Percentiles rank a stretch among this genome's conserved stretches.
These are phyloP conservation scores for Macrostomum lignano DNA, from an alignment of 1,140 invertebrate genomes.

Conservation along the genomic window DNA sequence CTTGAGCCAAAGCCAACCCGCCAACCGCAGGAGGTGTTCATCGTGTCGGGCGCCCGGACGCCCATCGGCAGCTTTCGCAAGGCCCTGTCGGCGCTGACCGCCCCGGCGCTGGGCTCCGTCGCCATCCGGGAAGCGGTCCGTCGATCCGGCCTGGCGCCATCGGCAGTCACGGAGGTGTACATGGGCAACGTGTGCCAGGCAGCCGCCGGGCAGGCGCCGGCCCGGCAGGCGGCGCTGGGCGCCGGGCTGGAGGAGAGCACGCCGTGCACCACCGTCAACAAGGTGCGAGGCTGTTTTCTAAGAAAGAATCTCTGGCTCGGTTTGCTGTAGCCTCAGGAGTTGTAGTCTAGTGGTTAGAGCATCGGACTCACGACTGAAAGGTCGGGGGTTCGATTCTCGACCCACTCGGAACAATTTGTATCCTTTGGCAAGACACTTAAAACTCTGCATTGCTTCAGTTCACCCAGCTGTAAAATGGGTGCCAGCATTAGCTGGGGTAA, in stretches of 20 bases:
- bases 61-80: conserved; percentile 75
- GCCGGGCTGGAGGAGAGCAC: conserved; percentile 51
- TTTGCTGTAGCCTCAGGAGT: too few species aligned
- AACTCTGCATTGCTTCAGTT: too few species aligned
- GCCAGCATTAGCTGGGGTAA: too few species aligned
- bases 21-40: conserved; percentile 4
- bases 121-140: conserved; percentile 51
- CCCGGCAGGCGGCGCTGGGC: conserved; percentile 55
- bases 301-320: too few species aligned
- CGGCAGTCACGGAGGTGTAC: conserved; percentile 66
- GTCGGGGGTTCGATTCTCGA: too few species aligned
- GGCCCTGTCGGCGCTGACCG: conserved; percentile 45
- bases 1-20: too few species aligned
- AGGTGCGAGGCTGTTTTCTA: conserved; percentile 90
- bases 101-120: conserved; percentile 54
- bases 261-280: conserved; percentile 78
- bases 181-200: conserved; percentile 36
- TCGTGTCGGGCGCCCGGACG: conserved; percentile 38
- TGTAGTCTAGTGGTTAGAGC: too few species aligned
- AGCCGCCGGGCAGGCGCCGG: conserved; percentile 41
- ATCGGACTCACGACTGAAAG: too few species aligned
- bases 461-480: too few species aligned
- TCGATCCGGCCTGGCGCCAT: conserved; percentile 36
- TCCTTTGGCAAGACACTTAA: too few species aligned
- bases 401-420: too few species aligned